phyloP scores from a whole-genome alignment of 2,888 invertebrate genomes.

The Leptura quadrifasciata region DNA sequence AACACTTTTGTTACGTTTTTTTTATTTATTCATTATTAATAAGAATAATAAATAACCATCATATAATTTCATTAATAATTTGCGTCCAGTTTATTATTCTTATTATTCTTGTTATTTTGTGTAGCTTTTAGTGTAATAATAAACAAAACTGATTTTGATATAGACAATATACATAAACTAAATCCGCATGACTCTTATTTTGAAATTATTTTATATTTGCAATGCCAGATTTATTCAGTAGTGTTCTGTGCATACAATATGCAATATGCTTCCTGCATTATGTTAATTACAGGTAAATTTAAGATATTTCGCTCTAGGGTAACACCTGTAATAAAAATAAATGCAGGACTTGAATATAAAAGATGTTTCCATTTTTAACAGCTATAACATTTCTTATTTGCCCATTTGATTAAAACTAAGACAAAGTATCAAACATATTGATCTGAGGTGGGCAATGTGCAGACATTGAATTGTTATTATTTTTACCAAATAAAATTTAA shows the following conservation, averaged over 20 bases:
- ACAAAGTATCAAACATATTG: no score
- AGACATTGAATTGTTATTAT: neutral
- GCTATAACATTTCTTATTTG: no score
- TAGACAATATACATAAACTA: conserved; percentile 1
- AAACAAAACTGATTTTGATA: conserved; percentile 10
- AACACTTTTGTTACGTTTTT: conserved; percentile 51
- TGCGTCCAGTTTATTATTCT: neutral
- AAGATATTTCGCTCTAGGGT: neutral
- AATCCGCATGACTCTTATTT: conserved; percentile 22
- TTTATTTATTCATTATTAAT: conserved; percentile 40
- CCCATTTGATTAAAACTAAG: no score
- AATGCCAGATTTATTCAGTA: neutral
- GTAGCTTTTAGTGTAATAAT: conserved; percentile 27
- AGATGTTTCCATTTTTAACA: neutral
- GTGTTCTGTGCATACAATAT: neutral
- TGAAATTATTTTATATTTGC: neutral
- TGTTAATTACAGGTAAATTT: neutral
- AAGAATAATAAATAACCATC: conserved; percentile 14
- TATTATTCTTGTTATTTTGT: conserved; percentile 30
- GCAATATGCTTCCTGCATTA: neutral
- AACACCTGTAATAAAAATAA: neutral
- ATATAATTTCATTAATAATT: neutral
- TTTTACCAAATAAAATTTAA: neutral
- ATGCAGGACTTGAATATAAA: neutral
- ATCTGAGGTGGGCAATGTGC: no score